Evolutionary conservation across 2,113 vertebrate genomes (phyloP), one percentile per base, ranked within the genome.

Genomic region (Takifugu bimaculatus): DNA sequence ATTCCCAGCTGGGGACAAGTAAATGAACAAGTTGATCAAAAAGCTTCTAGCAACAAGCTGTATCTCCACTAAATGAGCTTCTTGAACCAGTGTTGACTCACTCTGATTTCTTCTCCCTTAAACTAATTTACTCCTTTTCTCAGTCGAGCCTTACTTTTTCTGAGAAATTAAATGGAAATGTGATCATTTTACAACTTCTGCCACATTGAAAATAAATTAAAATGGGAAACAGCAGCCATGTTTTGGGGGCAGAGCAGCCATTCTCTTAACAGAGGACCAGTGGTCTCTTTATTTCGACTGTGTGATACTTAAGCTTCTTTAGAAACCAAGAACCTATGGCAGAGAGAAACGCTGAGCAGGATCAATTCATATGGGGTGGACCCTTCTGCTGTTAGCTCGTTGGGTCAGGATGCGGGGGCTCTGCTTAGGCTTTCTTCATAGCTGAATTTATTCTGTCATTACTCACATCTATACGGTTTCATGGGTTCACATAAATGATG

Each of bases 11-110:
- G 48, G 6, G 48, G n/a, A 50, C n/a, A 50, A 39, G 44, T n/a
- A 50, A 50, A 63, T 59, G 52, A 70, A 72, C 54, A 52, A 66
- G 45, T 63, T 81, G 39, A 64, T 78, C 60, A 63, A 72, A 81
- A 78, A 43, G 48, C 47, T 68, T 26, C 51, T 1, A 49, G 52
- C 57, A 49, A 54, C 47, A 60, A 65, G 44, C 48, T 45, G 58
- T 0, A 57, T 57, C 20, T 65, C 27, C 28, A 68, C 35, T 45
- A 53, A 76, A 76, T 51, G 43, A 70, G 43, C 52, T 63, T 52
- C 58, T 70, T 65, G 39, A 57, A 43, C 58, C 50, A 50, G 14
- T 11, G 6, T 26, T 51, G 13, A 29, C 58, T 62, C 25, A 29
- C 20, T 59, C 13, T 63, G 39, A 58, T 15, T 64, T 68, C 35